phyloP scores from a whole-genome alignment of 2,113 vertebrate genomes.

The Morphnarchus princeps region DNA sequence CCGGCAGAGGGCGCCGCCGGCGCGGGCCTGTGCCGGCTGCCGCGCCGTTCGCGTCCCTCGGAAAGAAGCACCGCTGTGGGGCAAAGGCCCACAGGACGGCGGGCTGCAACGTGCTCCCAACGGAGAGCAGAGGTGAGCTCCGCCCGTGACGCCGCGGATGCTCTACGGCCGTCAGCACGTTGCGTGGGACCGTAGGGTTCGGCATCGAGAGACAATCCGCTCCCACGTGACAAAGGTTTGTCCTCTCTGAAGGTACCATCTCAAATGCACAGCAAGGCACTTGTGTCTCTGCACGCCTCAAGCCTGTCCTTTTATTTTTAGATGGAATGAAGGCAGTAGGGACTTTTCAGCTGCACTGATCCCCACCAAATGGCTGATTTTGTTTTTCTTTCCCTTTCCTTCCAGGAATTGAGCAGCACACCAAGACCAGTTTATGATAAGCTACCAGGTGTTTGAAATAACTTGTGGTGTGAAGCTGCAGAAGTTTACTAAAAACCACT shows the following conservation, averaged over 20 bases:
- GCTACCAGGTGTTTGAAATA: too few relatives aligned
- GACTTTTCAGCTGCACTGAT: background rate
- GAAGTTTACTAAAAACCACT: background rate
- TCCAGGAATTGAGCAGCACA: background rate
- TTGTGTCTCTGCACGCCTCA: accelerated
- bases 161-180: accelerated
- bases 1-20: background rate
- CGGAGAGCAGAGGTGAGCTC: background rate
- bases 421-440: background rate
- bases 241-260: background rate
- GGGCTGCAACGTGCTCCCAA: background rate
- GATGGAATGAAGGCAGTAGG: background rate
- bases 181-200: background rate
- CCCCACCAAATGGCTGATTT: background rate
- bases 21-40: background rate
- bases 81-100: background rate
- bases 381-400: background rate
- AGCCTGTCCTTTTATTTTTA: too few relatives aligned
- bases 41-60: background rate
- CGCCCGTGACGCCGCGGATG: background rate
- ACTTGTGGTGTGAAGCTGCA: background rate
- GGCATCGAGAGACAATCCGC: background rate
- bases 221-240: background rate
- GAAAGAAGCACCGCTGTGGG: background rate
- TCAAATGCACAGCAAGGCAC: background rate